These are phyloP conservation scores for Harpalus rufipes DNA, from an alignment of 2,888 invertebrate species.

Conservation along the genomic window DNA sequence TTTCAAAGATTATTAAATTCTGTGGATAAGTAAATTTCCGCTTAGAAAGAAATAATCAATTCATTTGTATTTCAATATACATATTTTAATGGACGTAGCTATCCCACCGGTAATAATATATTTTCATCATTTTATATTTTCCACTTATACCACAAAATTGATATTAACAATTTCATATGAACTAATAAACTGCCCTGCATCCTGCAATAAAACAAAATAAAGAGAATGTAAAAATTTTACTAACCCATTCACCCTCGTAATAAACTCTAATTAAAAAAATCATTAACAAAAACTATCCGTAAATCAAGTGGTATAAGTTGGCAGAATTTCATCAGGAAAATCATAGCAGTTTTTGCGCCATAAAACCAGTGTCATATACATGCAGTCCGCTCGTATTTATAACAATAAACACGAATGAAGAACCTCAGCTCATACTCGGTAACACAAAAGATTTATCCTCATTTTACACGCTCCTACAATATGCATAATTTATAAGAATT, in stretches of 20 bases:
- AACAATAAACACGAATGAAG: slow-evolving; percentile 53
- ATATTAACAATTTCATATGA: neutral
- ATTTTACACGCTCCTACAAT: slow-evolving; percentile 46
- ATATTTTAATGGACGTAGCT: too few species aligned
- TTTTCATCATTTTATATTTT: neutral
- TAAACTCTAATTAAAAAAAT: slow-evolving; percentile 51
- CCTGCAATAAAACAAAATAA: neutral
- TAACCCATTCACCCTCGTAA: neutral
- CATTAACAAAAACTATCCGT: slow-evolving; percentile 18
- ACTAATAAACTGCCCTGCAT: neutral
- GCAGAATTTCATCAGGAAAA: slow-evolving; percentile 35
- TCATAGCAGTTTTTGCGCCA: slow-evolving; percentile 53
- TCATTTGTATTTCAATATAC: too few species aligned
- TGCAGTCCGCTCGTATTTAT: slow-evolving; percentile 50
- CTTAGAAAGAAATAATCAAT: too few species aligned
- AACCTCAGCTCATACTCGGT: neutral
- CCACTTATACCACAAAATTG: neutral
- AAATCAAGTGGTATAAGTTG: slow-evolving; percentile 13
- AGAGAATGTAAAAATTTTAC: slow-evolving; percentile 14
- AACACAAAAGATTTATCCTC: slow-evolving; percentile 61
- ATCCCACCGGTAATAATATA: too few species aligned
- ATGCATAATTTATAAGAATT: slow-evolving; percentile 12
- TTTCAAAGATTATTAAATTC: too few species aligned
- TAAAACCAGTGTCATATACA: slow-evolving; percentile 54
- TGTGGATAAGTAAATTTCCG: too few species aligned